Evolutionary conservation across 2,113 vertebrate genomes (phyloP), one percentile per base, ranked within the genome.

Genomic region (Pteruthius melanotis): DNA sequence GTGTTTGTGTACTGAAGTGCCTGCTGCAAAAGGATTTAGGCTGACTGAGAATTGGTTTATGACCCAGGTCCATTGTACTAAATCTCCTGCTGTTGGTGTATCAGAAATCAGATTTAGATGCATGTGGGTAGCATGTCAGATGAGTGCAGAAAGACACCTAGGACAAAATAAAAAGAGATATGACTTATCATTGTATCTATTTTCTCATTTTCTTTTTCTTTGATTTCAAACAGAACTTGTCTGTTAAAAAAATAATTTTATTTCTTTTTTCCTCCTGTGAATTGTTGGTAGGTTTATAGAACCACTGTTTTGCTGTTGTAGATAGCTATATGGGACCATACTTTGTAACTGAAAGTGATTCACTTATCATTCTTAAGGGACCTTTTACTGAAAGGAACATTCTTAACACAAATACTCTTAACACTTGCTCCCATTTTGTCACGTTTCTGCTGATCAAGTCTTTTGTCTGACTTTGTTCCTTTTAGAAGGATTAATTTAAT

Each of bases 401-500:
- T 57, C 17, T 53, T 47, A 70, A 68, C 21, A 53, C 14, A 33
- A 60, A 33, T 59, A 15, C 20, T 74, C 21, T 59, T 59, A 81
- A 70, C 13, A 33, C 6, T 86, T 74, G 27, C 23, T 87, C 42
- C 20, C 35, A 33, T 87, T 95, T 91, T 50, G n/a, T 60, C 35
- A 50, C 3, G 3, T 10, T 68, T 84, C 17, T 74, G 39, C 63
- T 91, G 54, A 70, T 70, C 60, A 83, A 71, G 24, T 30, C 6
- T 42, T 87, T 35, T 83, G 19, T 60, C 63, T 74, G 45, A 61
- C 56, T 91, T 89, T 61, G 23, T 33, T 74, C 15, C 17, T 81
- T 90, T 74, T 28, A 49, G 68, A 83, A 80, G 9, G 37, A 66
- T 86, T 86, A 1, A 75, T 94, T 94, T 89, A 63, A 57, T 81